Base-by-base conservation (phyloP, 2,888 invertebrate species). In the Ryuthela nishihirai region DNA sequence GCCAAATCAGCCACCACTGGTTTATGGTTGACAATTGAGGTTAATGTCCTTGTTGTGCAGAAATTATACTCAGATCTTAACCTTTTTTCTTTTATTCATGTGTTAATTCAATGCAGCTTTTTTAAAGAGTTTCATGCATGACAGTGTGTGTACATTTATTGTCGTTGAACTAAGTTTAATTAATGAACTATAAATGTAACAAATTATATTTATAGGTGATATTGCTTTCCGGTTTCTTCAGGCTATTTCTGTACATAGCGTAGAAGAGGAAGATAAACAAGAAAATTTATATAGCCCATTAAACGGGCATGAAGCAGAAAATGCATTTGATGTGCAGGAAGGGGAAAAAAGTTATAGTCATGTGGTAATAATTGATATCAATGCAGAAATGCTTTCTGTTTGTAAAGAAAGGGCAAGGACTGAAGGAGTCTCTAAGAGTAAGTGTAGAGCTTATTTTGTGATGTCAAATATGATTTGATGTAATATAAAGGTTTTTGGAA, bases 321-420 rank as follows among this genome's bases (percentile, higher is more conserved):
- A 26, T 43, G 35, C 12, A 7, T 5, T 3, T 5, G 25, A 15
- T 25, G 47, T n/a, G 12, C 21, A 15, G 9, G 25, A 25, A 26
- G 12, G 15, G n/a, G 9, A 7, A 25, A 17, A 15, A 18, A 23
- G 9, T 40, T n/a, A 48, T n/a, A 54, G 48, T n/a, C 56, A 65
- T 50, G 76, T 79, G 18, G 78, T 77, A 12, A 76, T 81, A 4
- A 75, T 85, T 67, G 99, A 99, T 74, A 95, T 99, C 65, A 99
- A 80, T 69, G 82, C 87, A 66, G 82, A 87, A 59, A 99, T 99
- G 99, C 73, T 99, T 44, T 84, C 92, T 69, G 93, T 95, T 5
- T 98, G 99, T 1, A 82, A 85, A 75, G 72, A 76, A 29, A 80
- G 90, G 70, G 88, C 92, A 0, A 54, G 70, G 47, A 78, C 80